Conservation (phyloP, 2,113 vertebrate species). For the Tetraodon nigroviridis region DNA sequence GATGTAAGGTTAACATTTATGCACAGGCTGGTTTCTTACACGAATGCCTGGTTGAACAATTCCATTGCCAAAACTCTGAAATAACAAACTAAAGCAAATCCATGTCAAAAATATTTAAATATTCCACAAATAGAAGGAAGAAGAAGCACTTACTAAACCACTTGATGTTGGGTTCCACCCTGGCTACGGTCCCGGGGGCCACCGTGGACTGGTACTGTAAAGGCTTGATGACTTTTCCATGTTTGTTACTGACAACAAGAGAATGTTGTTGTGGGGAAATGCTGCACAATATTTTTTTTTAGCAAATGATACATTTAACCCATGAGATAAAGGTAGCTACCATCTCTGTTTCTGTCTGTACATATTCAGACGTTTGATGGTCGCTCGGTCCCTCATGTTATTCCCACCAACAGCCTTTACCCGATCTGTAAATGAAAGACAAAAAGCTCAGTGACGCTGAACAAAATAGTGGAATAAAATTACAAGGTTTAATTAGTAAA, state of each 20-base stretch:
- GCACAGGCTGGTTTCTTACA: not conserved
- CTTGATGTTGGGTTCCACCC: conserved; percentile 97
- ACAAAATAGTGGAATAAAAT: too few relatives aligned
- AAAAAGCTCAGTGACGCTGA: not conserved
- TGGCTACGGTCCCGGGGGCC: conserved; percentile 86
- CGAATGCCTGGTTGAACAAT: too few relatives aligned
- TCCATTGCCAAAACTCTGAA: too few relatives aligned
- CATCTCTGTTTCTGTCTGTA: conserved; percentile 94
- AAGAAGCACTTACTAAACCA: conserved; percentile 88
- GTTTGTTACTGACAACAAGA: conserved; percentile 75
- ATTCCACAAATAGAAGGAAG: not conserved
- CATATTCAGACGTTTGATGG: conserved; percentile 95
- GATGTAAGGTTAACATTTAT: not conserved
- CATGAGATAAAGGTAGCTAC: conserved; percentile 63
- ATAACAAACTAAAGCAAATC: too few relatives aligned
- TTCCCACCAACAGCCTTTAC: conserved; percentile 81
- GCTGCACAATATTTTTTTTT: too few relatives aligned
- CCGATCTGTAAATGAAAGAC: conserved; percentile 77
- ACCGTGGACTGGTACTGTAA: conserved; percentile 89
- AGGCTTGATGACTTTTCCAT: conserved; percentile 87
- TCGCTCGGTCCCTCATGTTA: conserved; percentile 92
- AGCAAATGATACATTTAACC: not conserved
- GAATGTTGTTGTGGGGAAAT: not conserved
- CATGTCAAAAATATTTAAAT: too few relatives aligned
- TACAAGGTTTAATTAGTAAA: too few relatives aligned